These are phyloP conservation scores for Didymodactylos carnosus DNA, from an alignment of 2,888 invertebrate genomes.

Conservation along the genomic window DNA sequence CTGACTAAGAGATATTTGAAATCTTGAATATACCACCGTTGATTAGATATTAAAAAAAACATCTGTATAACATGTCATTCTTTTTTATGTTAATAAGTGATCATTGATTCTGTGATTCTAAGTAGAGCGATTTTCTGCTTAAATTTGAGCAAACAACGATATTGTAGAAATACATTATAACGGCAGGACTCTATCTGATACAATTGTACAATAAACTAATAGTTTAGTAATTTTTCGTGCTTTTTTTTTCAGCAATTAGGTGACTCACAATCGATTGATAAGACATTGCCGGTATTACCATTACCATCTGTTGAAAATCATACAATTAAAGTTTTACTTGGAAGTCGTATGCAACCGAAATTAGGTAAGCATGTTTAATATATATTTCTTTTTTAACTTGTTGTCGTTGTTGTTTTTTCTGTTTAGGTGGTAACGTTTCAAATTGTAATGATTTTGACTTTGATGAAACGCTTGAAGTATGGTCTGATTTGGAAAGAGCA, in stretches of 20 bases:
- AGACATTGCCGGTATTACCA: slow-evolving; percentile 46
- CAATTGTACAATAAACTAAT: too few species aligned
- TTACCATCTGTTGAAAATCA: slow-evolving; percentile 52
- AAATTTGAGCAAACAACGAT: too few species aligned
- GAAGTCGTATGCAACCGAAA: neutral
- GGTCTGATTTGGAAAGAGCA: neutral
- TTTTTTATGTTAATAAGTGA: too few species aligned
- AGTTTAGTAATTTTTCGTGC: too few species aligned
- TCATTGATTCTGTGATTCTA: too few species aligned
- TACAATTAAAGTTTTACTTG: slow-evolving; percentile 50
- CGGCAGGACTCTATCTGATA: too few species aligned
- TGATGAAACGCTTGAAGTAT: neutral
- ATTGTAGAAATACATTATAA: too few species aligned
- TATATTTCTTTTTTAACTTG: neutral
- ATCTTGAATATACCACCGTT: too few species aligned
- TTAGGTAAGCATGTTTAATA: neutral
- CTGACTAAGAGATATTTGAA: too few species aligned
- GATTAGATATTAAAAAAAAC: too few species aligned
- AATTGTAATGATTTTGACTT: slow-evolving; percentile 2
- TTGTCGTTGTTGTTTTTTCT: neutral
- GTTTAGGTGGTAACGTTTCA: slow-evolving; percentile 17
- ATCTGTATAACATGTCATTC: too few species aligned
- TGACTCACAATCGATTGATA: slow-evolving; percentile 17
- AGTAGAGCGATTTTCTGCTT: too few species aligned
- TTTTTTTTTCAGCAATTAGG: neutral